These are phyloP conservation scores for Australoheros facetus DNA, from an alignment of 2,797 vertebrate genomes.

Conservation along the genomic window DNA sequence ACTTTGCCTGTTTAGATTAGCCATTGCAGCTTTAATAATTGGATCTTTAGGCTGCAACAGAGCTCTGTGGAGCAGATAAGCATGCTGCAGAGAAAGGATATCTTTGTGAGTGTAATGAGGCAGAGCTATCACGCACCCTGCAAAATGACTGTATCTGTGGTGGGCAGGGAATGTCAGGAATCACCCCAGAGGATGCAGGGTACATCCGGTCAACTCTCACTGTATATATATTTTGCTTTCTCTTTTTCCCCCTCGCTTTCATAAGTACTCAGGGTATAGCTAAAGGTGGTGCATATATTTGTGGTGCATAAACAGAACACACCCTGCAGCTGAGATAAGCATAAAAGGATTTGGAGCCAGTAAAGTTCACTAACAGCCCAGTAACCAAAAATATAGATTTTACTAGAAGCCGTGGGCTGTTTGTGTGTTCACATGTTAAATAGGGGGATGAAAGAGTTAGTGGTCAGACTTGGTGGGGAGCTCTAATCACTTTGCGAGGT, in stretches of 20 bases:
- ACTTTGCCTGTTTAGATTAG: constrained; percentile 50
- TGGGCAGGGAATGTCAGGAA: constrained; percentile 77
- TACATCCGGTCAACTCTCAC: constrained; percentile 57
- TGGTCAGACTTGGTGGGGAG: constrained; percentile 26
- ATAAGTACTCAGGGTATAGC: not conserved
- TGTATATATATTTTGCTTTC: not conserved
- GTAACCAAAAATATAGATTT: constrained; percentile 58
- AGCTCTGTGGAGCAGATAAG: constrained; percentile 18
- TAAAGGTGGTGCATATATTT: constrained; percentile 1
- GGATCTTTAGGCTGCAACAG: constrained; percentile 28
- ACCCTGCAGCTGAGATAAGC: constrained; percentile 37
- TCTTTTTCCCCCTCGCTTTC: not conserved
- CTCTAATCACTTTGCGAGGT: constrained; percentile 41
- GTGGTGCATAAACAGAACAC: constrained; percentile 13
- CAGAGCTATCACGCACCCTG: constrained; percentile 46
- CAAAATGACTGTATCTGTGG: constrained; percentile 67
- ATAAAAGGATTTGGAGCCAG: constrained; percentile 46
- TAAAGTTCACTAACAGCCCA: constrained; percentile 51
- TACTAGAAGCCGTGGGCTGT: constrained; percentile 28
- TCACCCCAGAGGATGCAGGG: constrained; percentile 71
- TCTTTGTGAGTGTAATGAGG: constrained; percentile 33
- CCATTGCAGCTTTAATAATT: constrained; percentile 24
- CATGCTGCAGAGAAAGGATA: constrained; percentile 25
- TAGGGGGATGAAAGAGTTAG: constrained; percentile 43
- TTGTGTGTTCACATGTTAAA: constrained; percentile 30